phyloP scores from a whole-genome alignment of 2,797 vertebrate genomes.

The Paratrypauchen microcephalus region DNA sequence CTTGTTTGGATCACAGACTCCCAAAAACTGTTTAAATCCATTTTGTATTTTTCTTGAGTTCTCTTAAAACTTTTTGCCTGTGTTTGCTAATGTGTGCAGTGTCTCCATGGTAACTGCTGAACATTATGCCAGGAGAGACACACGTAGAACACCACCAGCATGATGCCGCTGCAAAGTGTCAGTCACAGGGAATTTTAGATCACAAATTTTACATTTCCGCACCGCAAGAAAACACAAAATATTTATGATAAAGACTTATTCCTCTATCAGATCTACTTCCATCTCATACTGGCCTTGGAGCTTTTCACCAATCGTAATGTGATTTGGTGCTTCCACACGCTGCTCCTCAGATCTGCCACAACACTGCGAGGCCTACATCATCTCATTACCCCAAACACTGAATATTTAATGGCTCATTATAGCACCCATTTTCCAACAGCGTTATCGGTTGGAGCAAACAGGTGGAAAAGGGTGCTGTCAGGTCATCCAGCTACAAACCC shows the following conservation, averaged over 20 bases:
- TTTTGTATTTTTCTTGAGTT: too few relatives aligned
- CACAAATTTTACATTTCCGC: conserved; percentile 32
- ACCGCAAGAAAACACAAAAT: conserved; percentile 46
- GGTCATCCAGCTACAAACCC: conserved; percentile 52
- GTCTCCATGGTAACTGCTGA: too few relatives aligned
- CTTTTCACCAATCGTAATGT: conserved; percentile 44
- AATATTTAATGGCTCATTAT: conserved; percentile 71
- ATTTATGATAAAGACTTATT: conserved; percentile 67
- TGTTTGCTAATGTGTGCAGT: too few relatives aligned
- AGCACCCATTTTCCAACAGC: conserved; percentile 47
- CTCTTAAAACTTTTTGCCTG: too few relatives aligned
- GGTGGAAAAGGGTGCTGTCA: conserved; percentile 57
- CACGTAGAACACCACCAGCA: too few relatives aligned
- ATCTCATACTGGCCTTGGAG: conserved; percentile 34
- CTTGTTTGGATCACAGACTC: too few relatives aligned
- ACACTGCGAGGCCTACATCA: conserved; percentile 46
- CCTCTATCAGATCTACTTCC: conserved; percentile 44
- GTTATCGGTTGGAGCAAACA: conserved; percentile 58
- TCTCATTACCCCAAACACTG: conserved; percentile 64
- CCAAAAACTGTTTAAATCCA: too few relatives aligned
- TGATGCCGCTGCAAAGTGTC: too few relatives aligned
- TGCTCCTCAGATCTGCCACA: conserved; percentile 45
- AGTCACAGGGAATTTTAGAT: too few relatives aligned
- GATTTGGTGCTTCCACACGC: conserved; percentile 29
- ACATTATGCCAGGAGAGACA: too few relatives aligned